Conservation (phyloP, 2,888 invertebrate genomes). For the Torymus texanus region DNA sequence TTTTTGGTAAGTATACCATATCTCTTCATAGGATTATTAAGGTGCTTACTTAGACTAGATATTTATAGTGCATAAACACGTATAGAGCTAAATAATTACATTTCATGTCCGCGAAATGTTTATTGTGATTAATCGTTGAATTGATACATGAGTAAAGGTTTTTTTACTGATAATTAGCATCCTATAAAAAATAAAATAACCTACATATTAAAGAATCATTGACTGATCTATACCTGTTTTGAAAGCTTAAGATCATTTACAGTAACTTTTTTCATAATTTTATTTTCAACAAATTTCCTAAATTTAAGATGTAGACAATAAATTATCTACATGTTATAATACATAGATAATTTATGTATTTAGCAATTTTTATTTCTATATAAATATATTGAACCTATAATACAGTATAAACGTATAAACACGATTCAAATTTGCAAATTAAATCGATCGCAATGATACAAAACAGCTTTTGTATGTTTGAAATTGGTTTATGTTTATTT, state of each 20-base stretch:
- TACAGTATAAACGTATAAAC: slow-evolving; percentile 19
- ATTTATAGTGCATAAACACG: slow-evolving; percentile 36
- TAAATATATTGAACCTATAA: slow-evolving; percentile 37
- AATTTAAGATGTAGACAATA: slow-evolving; percentile 17
- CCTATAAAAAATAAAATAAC: slow-evolving; percentile 34
- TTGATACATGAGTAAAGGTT: slow-evolving; percentile 27
- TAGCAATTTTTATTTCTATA: slow-evolving; percentile 22
- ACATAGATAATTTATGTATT: slow-evolving; percentile 29
- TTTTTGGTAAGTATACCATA: slow-evolving; percentile 8
- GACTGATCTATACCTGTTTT: slow-evolving; percentile 32
- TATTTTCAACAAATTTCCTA: slow-evolving; percentile 32
- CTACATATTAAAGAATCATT: slow-evolving; percentile 30
- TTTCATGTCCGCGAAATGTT: slow-evolving; percentile 27
- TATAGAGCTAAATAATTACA: slow-evolving; percentile 38
- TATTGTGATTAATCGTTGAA: slow-evolving; percentile 39
- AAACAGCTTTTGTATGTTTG: slow-evolving; percentile 16
- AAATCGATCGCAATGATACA: slow-evolving; percentile 31
- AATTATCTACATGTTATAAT: slow-evolving; percentile 20
- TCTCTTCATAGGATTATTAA: slow-evolving; percentile 16
- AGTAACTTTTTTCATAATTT: slow-evolving; percentile 17
- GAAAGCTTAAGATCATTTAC: slow-evolving; percentile 16
- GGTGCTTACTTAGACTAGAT: slow-evolving; percentile 45
- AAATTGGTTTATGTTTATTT: neutral
- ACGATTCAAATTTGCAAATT: slow-evolving; percentile 34
- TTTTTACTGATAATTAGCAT: slow-evolving; percentile 12